Evolutionary conservation across 2,113 vertebrate species (phyloP).

Genomic region (Sardina pilchardus): DNA sequence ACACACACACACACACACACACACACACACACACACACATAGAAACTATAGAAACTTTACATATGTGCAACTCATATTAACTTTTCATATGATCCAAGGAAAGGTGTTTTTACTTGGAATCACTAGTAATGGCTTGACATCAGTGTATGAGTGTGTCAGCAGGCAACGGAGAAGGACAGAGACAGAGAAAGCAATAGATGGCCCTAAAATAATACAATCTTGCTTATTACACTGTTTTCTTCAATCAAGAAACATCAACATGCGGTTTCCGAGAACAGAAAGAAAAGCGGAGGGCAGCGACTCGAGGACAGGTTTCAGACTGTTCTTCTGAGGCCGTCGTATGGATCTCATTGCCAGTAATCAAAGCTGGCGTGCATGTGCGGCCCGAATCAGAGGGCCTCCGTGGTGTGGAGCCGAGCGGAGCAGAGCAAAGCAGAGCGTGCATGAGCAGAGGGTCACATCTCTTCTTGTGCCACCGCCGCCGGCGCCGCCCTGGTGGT

Average conservation of each 20-base stretch:
- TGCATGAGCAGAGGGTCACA: background rate
- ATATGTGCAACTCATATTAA: background rate
- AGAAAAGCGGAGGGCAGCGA: background rate
- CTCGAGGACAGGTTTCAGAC: background rate
- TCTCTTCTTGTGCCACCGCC: background rate
- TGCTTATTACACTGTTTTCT: background rate
- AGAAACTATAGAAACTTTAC: background rate
- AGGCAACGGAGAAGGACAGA: background rate
- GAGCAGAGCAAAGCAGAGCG: background rate
- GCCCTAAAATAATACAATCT: background rate
- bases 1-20: background rate
- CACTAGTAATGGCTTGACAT: no score
- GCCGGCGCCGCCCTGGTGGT: background rate
- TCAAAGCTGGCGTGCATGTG: background rate
- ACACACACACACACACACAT: background rate
- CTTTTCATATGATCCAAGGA: no score
- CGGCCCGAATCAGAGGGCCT: background rate
- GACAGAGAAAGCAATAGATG: background rate
- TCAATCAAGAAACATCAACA: background rate
- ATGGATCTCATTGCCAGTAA: background rate
- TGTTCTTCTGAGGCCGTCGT: background rate
- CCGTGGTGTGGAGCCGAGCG: background rate
- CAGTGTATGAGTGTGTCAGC: background rate
- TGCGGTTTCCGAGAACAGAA: background rate
- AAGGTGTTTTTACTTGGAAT: background rate